Percentiles rank a stretch among this genome's conserved stretches.
These are phyloP conservation scores for Pedionomus torquatus DNA, from an alignment of 2,113 vertebrate genomes.

Conservation along the genomic window DNA sequence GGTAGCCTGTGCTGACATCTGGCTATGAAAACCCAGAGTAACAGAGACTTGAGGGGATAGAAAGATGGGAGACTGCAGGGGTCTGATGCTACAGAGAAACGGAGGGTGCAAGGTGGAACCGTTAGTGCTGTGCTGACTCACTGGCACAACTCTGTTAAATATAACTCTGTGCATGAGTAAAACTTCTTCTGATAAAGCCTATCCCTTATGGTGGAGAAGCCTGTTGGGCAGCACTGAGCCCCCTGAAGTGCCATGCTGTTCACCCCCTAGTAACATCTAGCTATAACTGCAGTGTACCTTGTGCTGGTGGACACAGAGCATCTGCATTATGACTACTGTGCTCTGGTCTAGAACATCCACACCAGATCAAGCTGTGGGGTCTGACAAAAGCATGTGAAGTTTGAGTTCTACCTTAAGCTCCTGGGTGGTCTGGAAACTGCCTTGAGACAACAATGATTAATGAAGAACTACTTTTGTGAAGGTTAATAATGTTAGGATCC, in stretches of 20 bases:
- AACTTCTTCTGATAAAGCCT: neutral
- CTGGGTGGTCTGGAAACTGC: neutral
- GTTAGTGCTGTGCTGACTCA: neutral
- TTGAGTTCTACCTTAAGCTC: neutral
- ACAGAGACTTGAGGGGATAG: neutral
- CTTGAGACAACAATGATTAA: neutral
- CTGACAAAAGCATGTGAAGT: neutral
- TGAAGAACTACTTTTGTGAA: neutral
- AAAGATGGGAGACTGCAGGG: neutral
- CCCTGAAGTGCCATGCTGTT: too few species aligned
- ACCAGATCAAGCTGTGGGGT: neutral
- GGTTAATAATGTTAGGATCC: neutral
- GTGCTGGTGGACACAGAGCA: neutral
- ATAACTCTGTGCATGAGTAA: neutral
- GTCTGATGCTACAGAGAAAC: neutral
- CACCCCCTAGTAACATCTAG: too few species aligned
- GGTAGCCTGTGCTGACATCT: neutral
- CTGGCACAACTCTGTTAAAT: neutral
- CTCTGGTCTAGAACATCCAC: neutral
- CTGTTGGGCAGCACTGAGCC: too few species aligned
- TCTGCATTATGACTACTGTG: neutral
- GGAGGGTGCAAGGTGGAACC: neutral
- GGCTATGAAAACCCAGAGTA: neutral
- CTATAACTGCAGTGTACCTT: neutral
- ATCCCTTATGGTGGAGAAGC: neutral